These are phyloP conservation scores for Dryadula phaetusa DNA, from an alignment of 2,888 invertebrate genomes.

Conservation along the genomic window DNA sequence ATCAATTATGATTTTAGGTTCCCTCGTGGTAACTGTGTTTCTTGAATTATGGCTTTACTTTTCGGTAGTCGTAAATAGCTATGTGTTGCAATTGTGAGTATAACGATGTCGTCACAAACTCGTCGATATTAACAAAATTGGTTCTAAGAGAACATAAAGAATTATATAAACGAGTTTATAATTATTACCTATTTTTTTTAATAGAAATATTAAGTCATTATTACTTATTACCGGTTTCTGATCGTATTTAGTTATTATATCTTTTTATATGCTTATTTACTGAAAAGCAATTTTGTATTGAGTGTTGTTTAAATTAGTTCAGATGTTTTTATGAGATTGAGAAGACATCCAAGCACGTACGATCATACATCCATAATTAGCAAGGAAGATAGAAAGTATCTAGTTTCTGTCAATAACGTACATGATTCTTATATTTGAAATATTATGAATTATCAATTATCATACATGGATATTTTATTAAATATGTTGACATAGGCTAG, in stretches of 20 bases:
- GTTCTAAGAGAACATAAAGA: neutral
- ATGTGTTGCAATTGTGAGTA: conserved; percentile 38
- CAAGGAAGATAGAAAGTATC: no score
- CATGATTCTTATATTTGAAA: no score
- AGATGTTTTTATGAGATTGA: neutral
- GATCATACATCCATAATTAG: neutral
- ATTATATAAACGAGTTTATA: neutral
- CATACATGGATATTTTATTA: no score
- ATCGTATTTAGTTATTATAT: neutral
- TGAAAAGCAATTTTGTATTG: neutral
- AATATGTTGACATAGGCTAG: no score
- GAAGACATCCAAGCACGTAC: neutral
- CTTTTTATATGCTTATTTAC: neutral
- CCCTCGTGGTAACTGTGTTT: conserved; percentile 50
- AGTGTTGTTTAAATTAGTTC: neutral
- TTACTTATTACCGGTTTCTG: neutral
- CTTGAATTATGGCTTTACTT: conserved; percentile 62
- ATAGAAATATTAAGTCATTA: neutral
- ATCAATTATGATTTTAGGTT: conserved; percentile 39
- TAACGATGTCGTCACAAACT: neutral
- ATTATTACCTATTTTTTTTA: neutral
- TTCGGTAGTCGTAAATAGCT: conserved; percentile 54
- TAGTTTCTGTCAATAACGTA: no score
- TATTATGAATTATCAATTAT: no score
- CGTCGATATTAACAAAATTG: neutral